Base-by-base conservation (phyloP, 2,113 vertebrate species). In the Bos javanicus region DNA sequence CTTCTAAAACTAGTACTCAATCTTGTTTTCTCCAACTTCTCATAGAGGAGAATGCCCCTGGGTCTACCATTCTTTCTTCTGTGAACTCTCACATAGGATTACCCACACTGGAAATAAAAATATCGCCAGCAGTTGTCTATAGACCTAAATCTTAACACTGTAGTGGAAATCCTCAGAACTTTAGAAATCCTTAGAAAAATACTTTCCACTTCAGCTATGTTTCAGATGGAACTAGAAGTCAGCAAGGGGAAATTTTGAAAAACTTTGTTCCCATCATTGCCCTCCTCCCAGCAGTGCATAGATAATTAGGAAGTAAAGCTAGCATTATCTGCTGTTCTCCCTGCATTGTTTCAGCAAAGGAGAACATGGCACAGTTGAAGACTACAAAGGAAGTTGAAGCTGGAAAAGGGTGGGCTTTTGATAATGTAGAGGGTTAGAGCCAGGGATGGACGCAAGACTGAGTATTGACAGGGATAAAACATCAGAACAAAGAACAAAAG, bases 131-230 rank as follows among this genome's bases (percentile, higher is more conserved):
- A 71, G 39, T 36, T 96, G 5, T 76, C 71, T 9, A 1, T 62
- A 81, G 39, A 64, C 13, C 19, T 56, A 76, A 54, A n/a, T 60
- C 13, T 92, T 80, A 57, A 57, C 21, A 86, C n/a, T 17, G 30
- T 28, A 83, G 14, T 76, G 30, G 52, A 91, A 94, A 62, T 56
- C 46, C 14, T 91, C 62, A 67, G 15, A 81, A 89, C 56, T 94
- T 92, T 54, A 60, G 87, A 93, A 91, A 91, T 93, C 60, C 43
- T 83, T 84, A 59, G 13, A 97, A 48, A 17, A 92, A 80, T 78
- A n/a, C 33, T 94, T 87, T 67, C 33, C 56, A 60, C 54, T 90
- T 95, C 33, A 33, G 54, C 56, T 50, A 6, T 50, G 10, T 91
- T 93, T 95, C 39, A 89, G 62, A 56, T 86, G 25, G 62, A 96